A percentile compares a stretch with the other conserved stretches of the same genome.
Conservation (phyloP, 2,797 vertebrate genomes). For the Mycteria americana region DNA sequence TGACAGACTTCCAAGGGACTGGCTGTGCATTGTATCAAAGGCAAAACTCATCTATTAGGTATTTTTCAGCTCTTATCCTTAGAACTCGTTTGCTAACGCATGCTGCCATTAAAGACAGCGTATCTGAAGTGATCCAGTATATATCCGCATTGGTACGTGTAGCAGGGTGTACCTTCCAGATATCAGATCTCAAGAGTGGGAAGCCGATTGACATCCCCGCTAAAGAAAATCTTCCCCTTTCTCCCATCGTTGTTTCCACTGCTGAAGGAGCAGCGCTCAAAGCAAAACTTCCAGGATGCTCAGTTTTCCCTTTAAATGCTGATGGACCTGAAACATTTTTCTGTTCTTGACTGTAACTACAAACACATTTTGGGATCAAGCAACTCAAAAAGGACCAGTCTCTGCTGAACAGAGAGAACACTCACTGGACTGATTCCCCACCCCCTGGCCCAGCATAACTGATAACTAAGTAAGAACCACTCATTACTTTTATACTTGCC, state of each 20-base stretch:
- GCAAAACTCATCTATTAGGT: background rate
- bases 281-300: background rate
- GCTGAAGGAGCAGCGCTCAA: background rate
- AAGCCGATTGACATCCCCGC: background rate
- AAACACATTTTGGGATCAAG: background rate
- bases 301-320: background rate
- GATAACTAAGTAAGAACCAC: background rate
- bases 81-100: background rate
- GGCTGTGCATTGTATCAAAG: background rate
- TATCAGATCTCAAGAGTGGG: background rate
- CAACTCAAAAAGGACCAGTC: background rate
- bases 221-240: background rate
- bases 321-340: background rate
- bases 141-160: accelerated
- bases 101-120: background rate
- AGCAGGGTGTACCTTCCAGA: background rate
- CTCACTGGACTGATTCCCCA: background rate
- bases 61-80: background rate
- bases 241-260: background rate
- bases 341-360: background rate
- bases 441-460: background rate
- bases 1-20: background rate
- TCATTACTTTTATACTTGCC: background rate
- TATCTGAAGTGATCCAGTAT: accelerated
- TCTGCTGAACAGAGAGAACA: background rate